A percentile compares a stretch with the other conserved stretches of the same genome.
These are phyloP conservation scores for Numida meleagris DNA, from an alignment of 2,113 vertebrate species.

Conservation along the genomic window DNA sequence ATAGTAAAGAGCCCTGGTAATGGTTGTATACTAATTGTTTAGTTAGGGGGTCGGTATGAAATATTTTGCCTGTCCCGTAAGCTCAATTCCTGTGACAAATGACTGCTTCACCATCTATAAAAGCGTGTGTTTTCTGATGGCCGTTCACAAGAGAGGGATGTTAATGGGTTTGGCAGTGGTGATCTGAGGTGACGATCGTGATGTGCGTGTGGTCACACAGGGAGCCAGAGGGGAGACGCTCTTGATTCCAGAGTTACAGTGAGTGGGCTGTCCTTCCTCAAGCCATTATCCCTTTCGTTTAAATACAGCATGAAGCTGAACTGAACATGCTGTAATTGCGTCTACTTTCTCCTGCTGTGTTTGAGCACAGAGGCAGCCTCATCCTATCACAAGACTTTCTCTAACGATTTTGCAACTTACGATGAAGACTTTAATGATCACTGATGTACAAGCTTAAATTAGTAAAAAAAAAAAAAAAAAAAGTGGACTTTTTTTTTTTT, in stretches of 20 bases:
- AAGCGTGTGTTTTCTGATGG: not conserved
- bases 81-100: not conserved
- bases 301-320: not conserved
- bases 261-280: not conserved
- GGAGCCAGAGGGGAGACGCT: accelerated
- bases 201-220: accelerated
- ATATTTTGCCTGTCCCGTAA: not conserved
- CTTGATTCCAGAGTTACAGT: not conserved
- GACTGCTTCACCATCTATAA: not conserved
- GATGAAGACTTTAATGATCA: not conserved
- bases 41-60: not conserved
- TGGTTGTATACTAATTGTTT: not conserved
- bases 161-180: not conserved
- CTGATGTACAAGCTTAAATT: not conserved
- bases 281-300: not conserved
- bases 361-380: not conserved
- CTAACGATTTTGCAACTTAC: not conserved
- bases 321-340: not conserved
- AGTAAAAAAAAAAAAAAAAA: not conserved
- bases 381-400: not conserved
- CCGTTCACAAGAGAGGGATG: not conserved
- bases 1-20: not conserved
- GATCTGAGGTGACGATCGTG: not conserved
- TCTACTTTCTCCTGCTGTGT: not conserved
- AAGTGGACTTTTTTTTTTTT: not conserved